Conservation (phyloP, 2,797 vertebrate genomes). For the Esox masquinongy region DNA sequence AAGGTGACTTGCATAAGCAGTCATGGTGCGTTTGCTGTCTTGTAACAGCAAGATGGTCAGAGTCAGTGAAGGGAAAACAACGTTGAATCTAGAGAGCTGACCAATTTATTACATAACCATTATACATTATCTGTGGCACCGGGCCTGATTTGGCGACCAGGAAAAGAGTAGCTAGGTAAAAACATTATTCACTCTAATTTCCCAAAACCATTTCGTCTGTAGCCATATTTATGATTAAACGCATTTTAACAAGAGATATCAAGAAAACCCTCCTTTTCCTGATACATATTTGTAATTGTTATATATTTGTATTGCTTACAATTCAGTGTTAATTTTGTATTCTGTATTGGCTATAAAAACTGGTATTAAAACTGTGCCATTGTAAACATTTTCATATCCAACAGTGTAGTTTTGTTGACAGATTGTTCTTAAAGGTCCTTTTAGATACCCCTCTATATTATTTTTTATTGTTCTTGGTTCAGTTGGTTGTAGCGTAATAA, state of each 20-base stretch:
- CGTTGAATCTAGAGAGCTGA: not conserved
- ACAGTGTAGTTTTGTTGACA: not conserved
- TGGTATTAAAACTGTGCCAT: not conserved
- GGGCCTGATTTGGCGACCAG: not conserved
- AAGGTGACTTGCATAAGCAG: not conserved
- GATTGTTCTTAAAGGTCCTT: too few relatives aligned
- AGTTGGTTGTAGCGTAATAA: not conserved
- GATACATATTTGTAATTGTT: not conserved
- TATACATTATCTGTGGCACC: not conserved
- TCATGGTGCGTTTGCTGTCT: not conserved
- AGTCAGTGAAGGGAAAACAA: not conserved
- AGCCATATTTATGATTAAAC: not conserved
- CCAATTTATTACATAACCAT: constrained; percentile 11
- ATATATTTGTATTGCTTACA: not conserved
- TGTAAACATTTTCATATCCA: not conserved
- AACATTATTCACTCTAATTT: not conserved
- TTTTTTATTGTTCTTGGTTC: not conserved
- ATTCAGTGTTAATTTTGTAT: too few relatives aligned
- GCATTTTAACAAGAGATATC: not conserved
- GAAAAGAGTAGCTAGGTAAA: not conserved
- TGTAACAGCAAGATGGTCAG: not conserved
- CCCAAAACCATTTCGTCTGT: not conserved
- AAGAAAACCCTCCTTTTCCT: not conserved
- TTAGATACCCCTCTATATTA: too few relatives aligned
- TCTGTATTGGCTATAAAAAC: too few relatives aligned